These are phyloP conservation scores for Synergus japonicus DNA, from an alignment of 2,888 invertebrate genomes.

Conservation along the genomic window DNA sequence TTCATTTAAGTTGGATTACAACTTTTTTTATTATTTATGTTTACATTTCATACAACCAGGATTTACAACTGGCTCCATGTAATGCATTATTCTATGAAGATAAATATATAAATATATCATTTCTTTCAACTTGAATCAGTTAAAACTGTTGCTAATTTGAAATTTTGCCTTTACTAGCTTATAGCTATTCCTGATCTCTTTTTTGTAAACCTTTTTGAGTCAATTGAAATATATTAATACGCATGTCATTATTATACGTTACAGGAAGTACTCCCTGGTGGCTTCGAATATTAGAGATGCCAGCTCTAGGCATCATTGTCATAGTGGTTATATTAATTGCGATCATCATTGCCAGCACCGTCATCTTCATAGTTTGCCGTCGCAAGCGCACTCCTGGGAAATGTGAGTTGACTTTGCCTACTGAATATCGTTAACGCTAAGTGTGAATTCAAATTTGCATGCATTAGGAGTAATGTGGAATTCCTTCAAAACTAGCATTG, in stretches of 20 bases:
- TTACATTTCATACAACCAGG: background rate
- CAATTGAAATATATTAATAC: background rate
- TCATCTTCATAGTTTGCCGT: constrained; percentile 91
- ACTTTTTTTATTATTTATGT: constrained; percentile 11
- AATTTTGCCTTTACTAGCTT: background rate
- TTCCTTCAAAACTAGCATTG: constrained; percentile 31
- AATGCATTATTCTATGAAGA: too few species aligned
- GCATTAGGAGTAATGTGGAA: constrained; percentile 37
- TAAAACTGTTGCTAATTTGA: too few species aligned
- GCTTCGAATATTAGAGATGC: constrained; percentile 86
- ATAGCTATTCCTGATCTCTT: background rate
- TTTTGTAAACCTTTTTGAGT: background rate
- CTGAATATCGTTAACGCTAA: constrained; percentile 32
- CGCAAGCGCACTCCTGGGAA: constrained; percentile 89
- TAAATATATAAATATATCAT: too few species aligned
- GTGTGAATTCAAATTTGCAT: constrained; percentile 41
- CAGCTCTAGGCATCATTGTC: constrained; percentile 86
- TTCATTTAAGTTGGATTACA: background rate
- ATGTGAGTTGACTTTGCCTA: constrained; percentile 82
- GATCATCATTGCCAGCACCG: constrained; percentile 89
- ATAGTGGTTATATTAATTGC: constrained; percentile 84
- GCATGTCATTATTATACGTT: constrained; percentile 55
- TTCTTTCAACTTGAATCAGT: too few species aligned
- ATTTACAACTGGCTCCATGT: too few species aligned
- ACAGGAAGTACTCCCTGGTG: constrained; percentile 90